Percentiles rank a stretch among this genome's conserved stretches.
Conservation (phyloP, 2,113 vertebrate genomes). For the Cyrtonyx montezumae region DNA sequence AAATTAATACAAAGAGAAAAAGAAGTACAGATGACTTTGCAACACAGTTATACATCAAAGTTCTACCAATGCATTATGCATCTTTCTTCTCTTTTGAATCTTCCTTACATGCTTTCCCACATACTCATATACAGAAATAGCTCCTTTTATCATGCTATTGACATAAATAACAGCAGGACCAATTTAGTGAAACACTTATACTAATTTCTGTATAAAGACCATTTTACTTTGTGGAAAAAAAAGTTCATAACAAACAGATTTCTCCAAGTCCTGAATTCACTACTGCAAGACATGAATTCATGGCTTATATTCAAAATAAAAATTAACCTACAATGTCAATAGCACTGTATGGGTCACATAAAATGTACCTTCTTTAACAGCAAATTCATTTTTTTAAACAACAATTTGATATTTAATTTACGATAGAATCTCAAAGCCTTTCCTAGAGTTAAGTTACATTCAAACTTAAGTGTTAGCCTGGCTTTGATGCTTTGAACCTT, state of each 20-base stretch:
- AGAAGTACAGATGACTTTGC: background rate
- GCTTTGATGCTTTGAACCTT: background rate
- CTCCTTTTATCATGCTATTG: background rate
- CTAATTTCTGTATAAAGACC: background rate
- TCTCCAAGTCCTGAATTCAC: background rate
- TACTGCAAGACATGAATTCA: background rate
- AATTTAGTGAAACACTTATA: background rate
- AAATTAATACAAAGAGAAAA: slow-evolving; percentile 14
- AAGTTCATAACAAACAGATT: background rate
- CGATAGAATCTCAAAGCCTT: background rate
- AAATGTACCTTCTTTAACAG: background rate
- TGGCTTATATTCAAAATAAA: background rate
- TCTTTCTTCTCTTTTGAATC: slow-evolving; percentile 15
- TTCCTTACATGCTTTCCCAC: background rate
- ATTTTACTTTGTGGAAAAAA: background rate
- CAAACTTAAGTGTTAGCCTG: background rate
- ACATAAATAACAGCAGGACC: background rate
- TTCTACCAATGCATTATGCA: slow-evolving; percentile 33
- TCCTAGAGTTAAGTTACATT: background rate
- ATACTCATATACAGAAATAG: background rate
- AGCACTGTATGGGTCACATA: background rate
- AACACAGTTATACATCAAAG: slow-evolving; percentile 27
- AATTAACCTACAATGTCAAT: background rate
- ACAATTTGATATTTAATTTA: background rate
- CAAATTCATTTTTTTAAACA: background rate